Percentiles rank a stretch among this genome's conserved stretches.
Evolutionary conservation across 2,797 vertebrate species (phyloP).

Genomic region (Mionectes olivaceus): DNA sequence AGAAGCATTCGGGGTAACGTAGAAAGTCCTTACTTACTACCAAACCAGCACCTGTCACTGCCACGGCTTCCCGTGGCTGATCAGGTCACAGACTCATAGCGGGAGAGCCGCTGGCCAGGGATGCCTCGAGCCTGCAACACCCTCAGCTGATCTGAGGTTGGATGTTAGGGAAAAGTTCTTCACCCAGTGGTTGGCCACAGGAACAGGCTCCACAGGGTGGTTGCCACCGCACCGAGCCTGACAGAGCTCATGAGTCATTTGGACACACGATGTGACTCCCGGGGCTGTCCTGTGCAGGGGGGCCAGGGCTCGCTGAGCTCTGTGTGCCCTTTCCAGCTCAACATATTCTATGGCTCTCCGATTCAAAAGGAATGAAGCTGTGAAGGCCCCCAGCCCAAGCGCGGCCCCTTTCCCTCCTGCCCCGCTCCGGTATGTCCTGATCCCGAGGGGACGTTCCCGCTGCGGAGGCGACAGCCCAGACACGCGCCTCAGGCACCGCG

Average conservation of each 20-base stretch:
- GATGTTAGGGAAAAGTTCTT: background rate
- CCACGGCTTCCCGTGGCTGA: background rate
- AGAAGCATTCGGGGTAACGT: background rate
- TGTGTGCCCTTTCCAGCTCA: background rate
- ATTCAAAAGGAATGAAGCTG: accelerated
- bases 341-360: accelerated
- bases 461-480: background rate
- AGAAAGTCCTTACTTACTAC: background rate
- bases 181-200: accelerated
- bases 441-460: background rate
- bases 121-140: background rate
- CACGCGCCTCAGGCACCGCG: no score
- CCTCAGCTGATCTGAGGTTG: background rate
- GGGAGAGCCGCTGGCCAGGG: background rate
- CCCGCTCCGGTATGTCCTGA: accelerated
- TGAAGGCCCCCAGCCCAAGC: background rate
- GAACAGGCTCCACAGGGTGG: background rate
- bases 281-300: background rate
- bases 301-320: background rate
- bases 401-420: accelerated
- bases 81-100: accelerated
- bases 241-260: background rate
- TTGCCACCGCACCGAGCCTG: background rate
- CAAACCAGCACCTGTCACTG: accelerated
- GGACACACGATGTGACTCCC: background rate